phyloP scores from a whole-genome alignment of 92 coral and sea anemone species.

The Palythoa heliodiscus region DNA sequence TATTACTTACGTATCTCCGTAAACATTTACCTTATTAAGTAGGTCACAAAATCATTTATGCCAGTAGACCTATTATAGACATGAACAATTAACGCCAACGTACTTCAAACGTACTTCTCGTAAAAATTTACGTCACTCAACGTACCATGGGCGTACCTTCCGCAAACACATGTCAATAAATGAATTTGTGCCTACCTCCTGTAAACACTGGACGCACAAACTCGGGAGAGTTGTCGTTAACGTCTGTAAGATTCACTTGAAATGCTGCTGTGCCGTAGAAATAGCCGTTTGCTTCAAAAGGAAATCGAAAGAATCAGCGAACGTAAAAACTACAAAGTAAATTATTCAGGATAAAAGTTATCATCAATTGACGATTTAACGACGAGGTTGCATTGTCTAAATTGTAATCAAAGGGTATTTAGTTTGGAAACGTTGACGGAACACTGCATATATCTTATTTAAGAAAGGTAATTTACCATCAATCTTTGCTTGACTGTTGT shows the following conservation, averaged over 20 bases:
- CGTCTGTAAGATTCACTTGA: slow-evolving; percentile 64
- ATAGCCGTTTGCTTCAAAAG: slow-evolving; percentile 58
- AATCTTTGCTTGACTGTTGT: slow-evolving; percentile 56
- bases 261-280: slow-evolving; percentile 72
- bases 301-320: not conserved
- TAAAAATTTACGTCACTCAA: not conserved
- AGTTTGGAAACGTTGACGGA: too few relatives aligned
- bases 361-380: not conserved
- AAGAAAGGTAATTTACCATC: slow-evolving; percentile 50
- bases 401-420: too few relatives aligned
- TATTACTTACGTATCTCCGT: not conserved
- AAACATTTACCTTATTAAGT: not conserved
- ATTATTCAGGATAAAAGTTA: not conserved
- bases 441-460: too few relatives aligned
- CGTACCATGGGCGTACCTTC: not conserved
- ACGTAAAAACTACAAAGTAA: not conserved
- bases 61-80: too few relatives aligned
- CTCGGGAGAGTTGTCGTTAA: slow-evolving; percentile 86
- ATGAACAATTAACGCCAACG: not conserved
- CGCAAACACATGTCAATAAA: not conserved
- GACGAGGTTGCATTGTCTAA: too few relatives aligned
- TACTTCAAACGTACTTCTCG: not conserved
- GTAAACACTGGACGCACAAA: slow-evolving; percentile 77
- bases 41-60: too few relatives aligned
- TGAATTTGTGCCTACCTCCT: slow-evolving; percentile 66